Conservation (phyloP, 2,113 vertebrate species). For the Eidolon helvum region DNA sequence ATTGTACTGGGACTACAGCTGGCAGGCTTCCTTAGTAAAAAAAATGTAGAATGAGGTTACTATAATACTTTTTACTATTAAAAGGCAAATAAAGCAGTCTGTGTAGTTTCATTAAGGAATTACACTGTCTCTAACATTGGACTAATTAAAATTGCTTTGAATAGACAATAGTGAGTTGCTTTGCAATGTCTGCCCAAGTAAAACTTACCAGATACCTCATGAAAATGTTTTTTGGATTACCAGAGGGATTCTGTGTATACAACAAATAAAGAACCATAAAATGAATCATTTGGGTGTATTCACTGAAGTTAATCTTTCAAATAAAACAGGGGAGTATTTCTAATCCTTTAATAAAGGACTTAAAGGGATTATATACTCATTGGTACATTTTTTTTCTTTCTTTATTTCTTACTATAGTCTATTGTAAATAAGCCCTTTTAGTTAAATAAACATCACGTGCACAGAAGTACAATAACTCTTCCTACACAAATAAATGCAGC, state of each 20-base stretch:
- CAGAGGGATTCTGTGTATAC: neutral
- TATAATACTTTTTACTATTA: conserved; percentile 64
- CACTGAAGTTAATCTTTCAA: neutral
- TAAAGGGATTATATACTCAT: neutral
- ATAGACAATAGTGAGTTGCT: neutral
- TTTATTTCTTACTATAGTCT: neutral
- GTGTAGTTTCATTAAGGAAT: conserved; percentile 12
- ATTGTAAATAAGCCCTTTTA: neutral
- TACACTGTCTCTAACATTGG: neutral
- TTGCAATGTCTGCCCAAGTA: neutral
- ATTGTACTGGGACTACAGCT: conserved; percentile 79
- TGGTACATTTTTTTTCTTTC: neutral
- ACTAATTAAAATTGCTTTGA: conserved; percentile 51
- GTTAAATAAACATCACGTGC: neutral
- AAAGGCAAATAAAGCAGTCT: neutral
- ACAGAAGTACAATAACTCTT: neutral
- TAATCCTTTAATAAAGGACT: neutral
- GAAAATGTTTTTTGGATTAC: neutral
- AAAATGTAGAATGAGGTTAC: conserved; percentile 55
- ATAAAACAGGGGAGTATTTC: neutral
- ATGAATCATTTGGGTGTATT: neutral
- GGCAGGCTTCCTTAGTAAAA: conserved; percentile 72
- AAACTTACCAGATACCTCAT: neutral
- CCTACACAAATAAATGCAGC: neutral
- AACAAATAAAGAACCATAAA: neutral